Conservation (phyloP, 2,888 invertebrate genomes). For the Drosophila vallismaia region DNA sequence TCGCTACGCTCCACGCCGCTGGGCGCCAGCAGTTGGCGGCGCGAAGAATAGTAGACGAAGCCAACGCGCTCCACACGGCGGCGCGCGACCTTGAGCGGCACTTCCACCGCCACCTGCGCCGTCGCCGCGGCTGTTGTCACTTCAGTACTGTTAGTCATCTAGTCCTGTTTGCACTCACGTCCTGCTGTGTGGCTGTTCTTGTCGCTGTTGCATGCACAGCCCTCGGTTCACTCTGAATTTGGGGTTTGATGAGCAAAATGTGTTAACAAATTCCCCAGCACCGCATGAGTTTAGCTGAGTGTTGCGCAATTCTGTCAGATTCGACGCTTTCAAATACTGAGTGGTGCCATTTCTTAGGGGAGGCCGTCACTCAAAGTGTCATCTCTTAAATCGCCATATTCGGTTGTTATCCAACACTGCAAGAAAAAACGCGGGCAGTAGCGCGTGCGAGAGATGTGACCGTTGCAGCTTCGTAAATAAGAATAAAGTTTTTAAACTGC, state of each 20-base stretch:
- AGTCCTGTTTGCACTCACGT: conserved; percentile 24
- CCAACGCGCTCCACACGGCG: conserved; percentile 75
- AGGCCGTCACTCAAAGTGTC: neutral
- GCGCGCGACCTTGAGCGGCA: conserved; percentile 60
- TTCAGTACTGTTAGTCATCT: conserved; percentile 30
- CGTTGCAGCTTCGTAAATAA: neutral
- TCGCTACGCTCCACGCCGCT: conserved; percentile 74
- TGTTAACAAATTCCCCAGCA: conserved; percentile 27
- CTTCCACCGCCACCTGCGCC: conserved; percentile 45
- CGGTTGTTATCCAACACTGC: neutral
- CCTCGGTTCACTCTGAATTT: conserved; percentile 28
- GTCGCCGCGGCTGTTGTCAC: conserved; percentile 6
- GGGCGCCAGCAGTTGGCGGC: conserved; percentile 69
- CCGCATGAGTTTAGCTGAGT: conserved; percentile 24
- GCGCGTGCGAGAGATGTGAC: neutral
- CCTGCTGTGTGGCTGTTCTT: neutral
- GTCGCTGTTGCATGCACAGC: neutral
- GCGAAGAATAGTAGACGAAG: conserved; percentile 71
- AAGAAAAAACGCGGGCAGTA: neutral
- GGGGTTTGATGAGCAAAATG: conserved; percentile 10
- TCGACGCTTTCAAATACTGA: neutral
- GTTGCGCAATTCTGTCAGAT: neutral
- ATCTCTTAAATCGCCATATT: neutral
- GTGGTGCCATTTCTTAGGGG: neutral
- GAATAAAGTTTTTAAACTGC: neutral